Base-by-base conservation (phyloP, 2,888 invertebrate species). In the Hyppa rectilinea region DNA sequence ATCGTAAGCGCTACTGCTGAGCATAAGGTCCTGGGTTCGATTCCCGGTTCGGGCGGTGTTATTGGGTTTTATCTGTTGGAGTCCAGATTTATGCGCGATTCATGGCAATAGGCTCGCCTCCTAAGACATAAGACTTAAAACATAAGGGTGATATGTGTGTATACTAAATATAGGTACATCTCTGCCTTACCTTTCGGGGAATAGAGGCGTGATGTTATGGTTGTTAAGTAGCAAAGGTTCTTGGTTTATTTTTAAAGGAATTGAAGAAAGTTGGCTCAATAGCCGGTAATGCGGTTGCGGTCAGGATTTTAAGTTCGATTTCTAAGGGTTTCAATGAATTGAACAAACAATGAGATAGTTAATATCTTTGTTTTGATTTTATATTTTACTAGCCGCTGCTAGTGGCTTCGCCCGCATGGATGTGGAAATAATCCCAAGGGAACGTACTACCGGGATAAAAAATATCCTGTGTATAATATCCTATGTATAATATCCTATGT, bases 211-310 rank as follows among this genome's bases (percentile, higher is more conserved):
- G 4, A 23, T 36, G 34, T 6, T 20, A 55, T 34, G 23, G 20
- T 40, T 17, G 4, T 9, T 31, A 34, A 2, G 9, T 36, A 55
- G n/a, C 17, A 2, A 20, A 10, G 40, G 34, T 40, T 52, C 38
- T 45, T 43, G 36, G 5, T 60, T 56, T 55, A 10, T 59, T 31
- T 75, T 2, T n/a, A 38, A 47, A 26, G 12, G 9, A 40, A 55
- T 1, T 6, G 3, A 64, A 77, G 71, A 75, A 77, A 75, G 71
- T 77, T 2, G 2, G 2, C 3, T 45, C 12, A 56, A 36, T 50
- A 3, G 36, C 55, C 10, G 17, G 2, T 29, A 38, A 6, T 49
- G 59, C 53, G 58, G 56, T 70, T 75, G 61, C 47, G 70, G 68
- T 68, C 12, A 23, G 58, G 23, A 36, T 50, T 14, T 56, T 14